Evolutionary conservation across 2,888 invertebrate genomes (phyloP).

Genomic region (Cosmopolites sordidus): DNA sequence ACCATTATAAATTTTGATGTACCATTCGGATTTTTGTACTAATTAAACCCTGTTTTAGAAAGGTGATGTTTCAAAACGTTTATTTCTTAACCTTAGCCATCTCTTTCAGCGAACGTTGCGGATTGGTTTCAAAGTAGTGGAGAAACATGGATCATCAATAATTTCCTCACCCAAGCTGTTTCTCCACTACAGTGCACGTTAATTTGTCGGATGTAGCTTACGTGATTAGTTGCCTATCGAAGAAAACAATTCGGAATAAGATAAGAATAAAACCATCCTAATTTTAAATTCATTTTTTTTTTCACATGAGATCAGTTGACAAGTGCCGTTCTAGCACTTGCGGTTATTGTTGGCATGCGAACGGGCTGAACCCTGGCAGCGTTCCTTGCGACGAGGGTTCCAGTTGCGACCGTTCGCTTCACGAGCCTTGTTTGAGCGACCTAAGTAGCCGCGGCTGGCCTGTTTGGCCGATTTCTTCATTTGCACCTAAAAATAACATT

Average conservation of each 20-base stretch:
- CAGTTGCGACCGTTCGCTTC: conserved; percentile 44
- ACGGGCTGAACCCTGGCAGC: conserved; percentile 48
- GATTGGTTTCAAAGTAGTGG: not conserved
- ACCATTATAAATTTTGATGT: not conserved
- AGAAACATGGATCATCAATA: no score
- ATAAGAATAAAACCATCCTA: no score
- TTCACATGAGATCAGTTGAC: conserved; percentile 41
- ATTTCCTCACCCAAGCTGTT: no score
- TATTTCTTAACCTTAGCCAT: conserved; percentile 11
- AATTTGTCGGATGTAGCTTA: no score
- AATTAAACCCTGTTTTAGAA: no score
- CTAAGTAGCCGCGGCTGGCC: conserved; percentile 45
- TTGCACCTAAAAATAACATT: conserved; percentile 47
- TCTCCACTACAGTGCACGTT: no score
- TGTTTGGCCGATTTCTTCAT: conserved; percentile 38
- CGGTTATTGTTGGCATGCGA: conserved; percentile 54
- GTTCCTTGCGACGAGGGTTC: conserved; percentile 46
- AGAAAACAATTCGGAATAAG: not conserved
- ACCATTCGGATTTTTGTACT: no score
- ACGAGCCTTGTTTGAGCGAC: conserved; percentile 53
- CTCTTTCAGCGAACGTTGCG: conserved; percentile 16
- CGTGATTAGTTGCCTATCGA: not conserved
- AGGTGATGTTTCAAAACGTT: no score
- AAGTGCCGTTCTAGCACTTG: conserved; percentile 47
- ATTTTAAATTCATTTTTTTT: not conserved